These are phyloP conservation scores for Phrynocephalus vlangalii DNA, from an alignment of 2,797 vertebrate genomes.

Conservation along the genomic window DNA sequence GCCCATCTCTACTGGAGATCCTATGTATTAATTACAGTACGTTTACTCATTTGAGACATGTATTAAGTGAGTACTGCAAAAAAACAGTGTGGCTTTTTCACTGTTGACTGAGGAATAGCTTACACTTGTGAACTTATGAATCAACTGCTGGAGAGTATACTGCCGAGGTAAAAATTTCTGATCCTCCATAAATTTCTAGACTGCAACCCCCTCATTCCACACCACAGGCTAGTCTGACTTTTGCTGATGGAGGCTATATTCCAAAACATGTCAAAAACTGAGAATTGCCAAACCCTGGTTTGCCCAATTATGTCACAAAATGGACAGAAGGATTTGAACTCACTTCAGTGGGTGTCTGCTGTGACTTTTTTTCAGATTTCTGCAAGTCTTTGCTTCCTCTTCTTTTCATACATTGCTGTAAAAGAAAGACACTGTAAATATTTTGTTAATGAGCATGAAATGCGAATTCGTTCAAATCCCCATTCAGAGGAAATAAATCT, in stretches of 20 bases:
- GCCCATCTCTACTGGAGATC: no score
- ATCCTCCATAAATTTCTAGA: neutral
- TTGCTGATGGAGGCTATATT: neutral
- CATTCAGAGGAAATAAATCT: neutral
- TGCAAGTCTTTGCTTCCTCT: slow-evolving; percentile 94
- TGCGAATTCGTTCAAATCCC: slow-evolving; percentile 8
- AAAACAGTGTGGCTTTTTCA: neutral
- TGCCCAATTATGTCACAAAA: neutral
- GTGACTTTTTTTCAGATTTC: slow-evolving; percentile 89
- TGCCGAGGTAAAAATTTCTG: no score
- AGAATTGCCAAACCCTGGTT: neutral
- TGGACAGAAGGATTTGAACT: slow-evolving; percentile 54
- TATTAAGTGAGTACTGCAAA: neutral
- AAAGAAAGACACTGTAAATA: slow-evolving; percentile 50
- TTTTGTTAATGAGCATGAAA: slow-evolving; percentile 21
- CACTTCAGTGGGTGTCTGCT: slow-evolving; percentile 92
- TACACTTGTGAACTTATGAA: neutral
- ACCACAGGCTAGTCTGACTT: neutral
- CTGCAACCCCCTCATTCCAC: neutral
- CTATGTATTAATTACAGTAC: no score
- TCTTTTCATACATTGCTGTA: slow-evolving; percentile 92
- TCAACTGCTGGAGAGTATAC: neutral
- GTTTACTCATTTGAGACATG: neutral
- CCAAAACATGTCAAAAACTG: neutral
- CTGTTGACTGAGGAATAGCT: neutral